Base-by-base conservation (phyloP, 1,140 invertebrate genomes). In the Dendrolimus kikuchii region DNA sequence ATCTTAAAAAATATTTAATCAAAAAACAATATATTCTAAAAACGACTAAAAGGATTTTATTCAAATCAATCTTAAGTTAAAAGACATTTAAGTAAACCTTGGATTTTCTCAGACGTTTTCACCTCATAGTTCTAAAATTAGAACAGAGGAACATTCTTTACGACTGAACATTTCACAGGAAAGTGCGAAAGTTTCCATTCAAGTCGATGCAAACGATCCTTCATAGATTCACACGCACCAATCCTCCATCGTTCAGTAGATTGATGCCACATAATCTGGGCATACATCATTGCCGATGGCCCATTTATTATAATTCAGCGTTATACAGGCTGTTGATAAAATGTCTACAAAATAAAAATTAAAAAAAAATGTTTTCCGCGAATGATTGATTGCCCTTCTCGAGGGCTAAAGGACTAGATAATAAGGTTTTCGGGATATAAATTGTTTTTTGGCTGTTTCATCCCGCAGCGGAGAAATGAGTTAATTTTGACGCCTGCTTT, bases 271-370 rank as follows among this genome's bases (percentile, higher is more conserved):
- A 61, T 56, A 60, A 60, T 63, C 49, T 51, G 49, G 47, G 36
- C 63, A 65, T 63, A 62, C 60, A 61, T 65, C 62, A 66, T 59
- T 50, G 48, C 42, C 50, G 55, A 60, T 59, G 49, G 51, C 51
- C 49, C 47, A 60, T 68, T 68, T 65, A 55, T 61, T 68, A 62
- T 68, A 68, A 63, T 63, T 52, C 57, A 49, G 9, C 46, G 37
- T 38, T 58, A 23, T 23, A 62, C 46, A 59, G 47, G 56, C 4
- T 48, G 46, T 41, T 51, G 37, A 46, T 46, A 45, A 46, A 37
- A 45, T 43, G 43, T 38, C 48, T 41, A 42, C 8, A 39, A 39
- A 10, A 49, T 38, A n/a, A 10, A 49, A 49, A 45, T n/a, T 38
- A 53, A 53, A 41, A 38, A 41, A 50, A 41, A 40, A 43, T 44